Base-by-base conservation (phyloP, 2,888 invertebrate genomes). In the Rhamnusium bicolor region DNA sequence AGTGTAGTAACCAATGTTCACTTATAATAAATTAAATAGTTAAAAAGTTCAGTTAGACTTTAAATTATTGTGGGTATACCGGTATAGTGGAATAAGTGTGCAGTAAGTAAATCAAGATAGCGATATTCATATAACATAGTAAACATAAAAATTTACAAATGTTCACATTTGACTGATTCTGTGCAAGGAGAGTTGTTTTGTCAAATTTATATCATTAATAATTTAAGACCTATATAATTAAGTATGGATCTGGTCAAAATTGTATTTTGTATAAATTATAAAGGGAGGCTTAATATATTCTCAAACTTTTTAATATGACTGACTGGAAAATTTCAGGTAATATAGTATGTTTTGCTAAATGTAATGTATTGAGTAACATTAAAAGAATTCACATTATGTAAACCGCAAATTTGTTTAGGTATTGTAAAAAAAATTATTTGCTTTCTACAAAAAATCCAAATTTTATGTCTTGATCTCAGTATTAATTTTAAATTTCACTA, bases 381-480 rank as follows among this genome's bases (percentile, higher is more conserved):
- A 54, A 69, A 75, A 54, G 63, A 67, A 62, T 70, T 69, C 68
- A 74, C 69, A 71, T 61, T 74, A 74, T 70, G 62, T 53, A 18
- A 53, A 32, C n/a, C 47, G 19, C 47, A 61, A 12, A 46, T 53
- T 47, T 60, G 29, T 18, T 29, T 40, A n/a, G 18, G 6, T 1
- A 62, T 53, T 16, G 29, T 10, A 47, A n/a, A n/a, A 53, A 60
- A 72, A 60, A 71, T 79, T 75, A 56, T 60, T 63, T 70, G 51
- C 65, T 67, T 61, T 75, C 71, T 76, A 78, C 68, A 46, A 72
- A 74, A n/a, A 71, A 76, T 76, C 79, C 76, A 80, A 80, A 81
- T 79, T 80, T 78, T 69, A 70, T 78, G 74, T 83, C 81, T 84
- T 85, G 86, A 86, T 86, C 86, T 86, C 86, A 86, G 86, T 86